Base-by-base conservation (phyloP, 2,113 vertebrate genomes). In the Coregonus clupeaformis region DNA sequence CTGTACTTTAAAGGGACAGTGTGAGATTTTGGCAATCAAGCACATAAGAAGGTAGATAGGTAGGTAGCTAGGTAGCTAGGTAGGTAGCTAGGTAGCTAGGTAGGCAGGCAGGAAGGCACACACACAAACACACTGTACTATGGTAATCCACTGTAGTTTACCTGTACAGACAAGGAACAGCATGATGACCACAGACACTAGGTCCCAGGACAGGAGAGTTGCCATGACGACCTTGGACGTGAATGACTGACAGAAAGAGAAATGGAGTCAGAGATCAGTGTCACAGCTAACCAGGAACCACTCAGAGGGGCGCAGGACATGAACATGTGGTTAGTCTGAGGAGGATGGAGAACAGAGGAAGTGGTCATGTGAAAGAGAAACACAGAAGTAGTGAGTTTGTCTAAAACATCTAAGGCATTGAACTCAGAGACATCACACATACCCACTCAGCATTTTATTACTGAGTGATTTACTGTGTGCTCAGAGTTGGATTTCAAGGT, bases 91-190 rank as follows among this genome's bases (percentile, higher is more conserved):
- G n/a, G n/a, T n/a, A n/a, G n/a, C n/a, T n/a, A n/a, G n/a, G n/a
- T 5, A 63, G 66, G 6, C 4, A 49, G 25, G 47, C 47, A 49
- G 1, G 6, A 6, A 49, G 0, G 13, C 49, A 52, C 49, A 55
- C 27, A 27, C 27, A 59, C 14, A 76, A 2, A 55, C 18, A 60
- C n/a, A 60, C 18, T 16, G 18, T 60, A 9, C 18, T 60, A 11
- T 60, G 80, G 32, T 55, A 18, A 1, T 69, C 13, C 6, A 66
- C 52, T 63, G 20, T 52, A 52, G 13, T 5, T 18, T 85, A 87
- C 82, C 85, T 84, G 80, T 52, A 69, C 25, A 68, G 47, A 52
- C 25, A 3, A 29, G 59, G 29, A 30, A 12, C 69, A 71, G 25
- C n/a, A 71, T 27, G 27, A n/a, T 71, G 9, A 18, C 5, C 27